Percentiles rank a stretch among this genome's conserved stretches.
phyloP scores from a whole-genome alignment of 1,140 invertebrate genomes.

The Lucilia cuprina region DNA sequence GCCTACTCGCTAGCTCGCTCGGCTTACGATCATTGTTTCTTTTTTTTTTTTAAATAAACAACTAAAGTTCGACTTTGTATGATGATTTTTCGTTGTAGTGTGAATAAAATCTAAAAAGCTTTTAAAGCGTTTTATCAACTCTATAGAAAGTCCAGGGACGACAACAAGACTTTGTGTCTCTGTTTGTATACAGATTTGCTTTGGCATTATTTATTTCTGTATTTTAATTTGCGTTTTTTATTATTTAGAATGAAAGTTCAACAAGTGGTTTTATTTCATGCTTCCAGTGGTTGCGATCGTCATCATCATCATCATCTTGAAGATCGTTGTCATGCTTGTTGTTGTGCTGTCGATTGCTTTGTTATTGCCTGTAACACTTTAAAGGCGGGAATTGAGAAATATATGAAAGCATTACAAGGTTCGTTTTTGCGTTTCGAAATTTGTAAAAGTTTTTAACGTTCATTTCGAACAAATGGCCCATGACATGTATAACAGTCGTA shows the following conservation, averaged over 20 bases:
- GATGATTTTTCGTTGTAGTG: not conserved
- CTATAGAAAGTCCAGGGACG: not conserved
- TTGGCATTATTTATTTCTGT: too few relatives aligned
- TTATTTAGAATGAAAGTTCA: not conserved
- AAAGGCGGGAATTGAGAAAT: not conserved
- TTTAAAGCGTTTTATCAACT: slow-evolving; percentile 23
- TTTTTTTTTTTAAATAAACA: too few relatives aligned
- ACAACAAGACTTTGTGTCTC: not conserved
- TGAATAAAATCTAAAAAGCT: not conserved
- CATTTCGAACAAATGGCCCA: not conserved
- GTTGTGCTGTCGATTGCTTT: not conserved
- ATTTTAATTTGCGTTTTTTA: not conserved
- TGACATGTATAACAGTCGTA: too few relatives aligned
- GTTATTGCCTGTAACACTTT: not conserved
- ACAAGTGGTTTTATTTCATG: not conserved
- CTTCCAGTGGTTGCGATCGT: not conserved
- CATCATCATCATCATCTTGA: not conserved
- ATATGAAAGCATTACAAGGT: not conserved
- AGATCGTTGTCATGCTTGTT: not conserved
- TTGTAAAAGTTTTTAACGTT: not conserved
- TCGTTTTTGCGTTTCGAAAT: not conserved
- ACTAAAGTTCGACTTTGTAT: not conserved
- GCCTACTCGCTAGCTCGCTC: not conserved
- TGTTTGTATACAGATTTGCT: too few relatives aligned
- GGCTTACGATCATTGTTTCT: not conserved